Evolutionary conservation across 2,888 invertebrate genomes (phyloP), one percentile per base, ranked within the genome.

Genomic region (Chaitophorus viminalis): DNA sequence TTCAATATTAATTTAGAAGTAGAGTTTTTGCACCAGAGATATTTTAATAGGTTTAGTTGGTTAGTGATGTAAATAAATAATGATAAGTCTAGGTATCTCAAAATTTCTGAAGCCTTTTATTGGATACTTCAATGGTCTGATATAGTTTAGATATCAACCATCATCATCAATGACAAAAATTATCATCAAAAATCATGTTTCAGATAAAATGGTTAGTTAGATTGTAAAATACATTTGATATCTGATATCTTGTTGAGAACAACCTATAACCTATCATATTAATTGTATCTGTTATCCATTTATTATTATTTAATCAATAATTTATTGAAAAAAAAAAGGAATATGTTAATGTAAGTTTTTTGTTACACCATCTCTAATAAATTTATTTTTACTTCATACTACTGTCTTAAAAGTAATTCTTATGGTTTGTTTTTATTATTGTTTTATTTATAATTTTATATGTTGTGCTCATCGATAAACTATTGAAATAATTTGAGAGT

Each of bases 161-260:
- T 17, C 25, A 17, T 14, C 25, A 70, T 18, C 29, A 39, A 39
- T 39, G 6, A 74, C 6, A 60, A 21, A 6, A 21, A 60, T 52
- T 82, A 21, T 18, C n/a, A 31, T 54, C 14, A 8, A 29, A 3
- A 78, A 78, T 14, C 18, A 25, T 65, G 8, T 29, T 33, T 36
- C 39, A 29, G 5, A 11, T 17, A 72, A 4, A 11, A 36, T 75
- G 11, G 14, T 25, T 17, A 39, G 39, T 65, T 39, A 25, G 54
- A 82, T 74, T 82, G n/a, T 78, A 33, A 18, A 36, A 79, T 33
- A 68, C 46, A 72, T n/a, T 75, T 9, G 21, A 74, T 4, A 9
- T 82, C 54, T 82, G 83, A 76, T 84, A 75, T 84, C 83, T 65
- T n/a, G 11, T 76, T 76, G 25, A 60, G 2, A 60, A 60, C 25